phyloP scores from a whole-genome alignment of 2,797 vertebrate genomes.

The Mormyrus hasselquistii region DNA sequence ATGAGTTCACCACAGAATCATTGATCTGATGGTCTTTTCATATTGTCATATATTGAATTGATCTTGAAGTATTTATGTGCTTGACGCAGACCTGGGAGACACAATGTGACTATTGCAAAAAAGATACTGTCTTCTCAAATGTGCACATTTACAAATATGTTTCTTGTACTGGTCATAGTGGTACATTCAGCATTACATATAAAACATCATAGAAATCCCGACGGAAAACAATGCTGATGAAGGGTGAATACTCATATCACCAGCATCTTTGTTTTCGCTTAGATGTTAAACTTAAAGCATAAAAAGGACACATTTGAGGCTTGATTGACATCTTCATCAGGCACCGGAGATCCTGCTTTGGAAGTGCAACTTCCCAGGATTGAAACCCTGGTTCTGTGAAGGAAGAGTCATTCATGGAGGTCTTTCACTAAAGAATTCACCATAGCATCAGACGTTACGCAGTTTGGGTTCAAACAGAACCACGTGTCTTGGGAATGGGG shows the following conservation, averaged over 20 bases:
- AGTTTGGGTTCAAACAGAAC: neutral
- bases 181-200: neutral
- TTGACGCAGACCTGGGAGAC: neutral
- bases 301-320: neutral
- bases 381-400: neutral
- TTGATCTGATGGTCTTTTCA: neutral
- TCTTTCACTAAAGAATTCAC: neutral
- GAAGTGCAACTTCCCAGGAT: neutral
- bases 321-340: neutral
- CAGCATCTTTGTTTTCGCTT: neutral
- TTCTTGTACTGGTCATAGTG: neutral
- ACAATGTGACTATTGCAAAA: neutral
- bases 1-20: constrained; percentile 3
- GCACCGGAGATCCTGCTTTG: neutral
- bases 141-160: neutral
- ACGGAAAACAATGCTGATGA: neutral
- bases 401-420: neutral
- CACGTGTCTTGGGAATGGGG: neutral
- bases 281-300: neutral
- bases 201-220: neutral
- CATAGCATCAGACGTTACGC: neutral
- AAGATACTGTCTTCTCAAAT: neutral
- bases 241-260: neutral
- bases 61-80: neutral
- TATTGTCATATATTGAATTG: neutral